Percentiles rank a stretch among this genome's conserved stretches.
phyloP scores from a whole-genome alignment of 1,140 invertebrate species.

The Atta colombica region DNA sequence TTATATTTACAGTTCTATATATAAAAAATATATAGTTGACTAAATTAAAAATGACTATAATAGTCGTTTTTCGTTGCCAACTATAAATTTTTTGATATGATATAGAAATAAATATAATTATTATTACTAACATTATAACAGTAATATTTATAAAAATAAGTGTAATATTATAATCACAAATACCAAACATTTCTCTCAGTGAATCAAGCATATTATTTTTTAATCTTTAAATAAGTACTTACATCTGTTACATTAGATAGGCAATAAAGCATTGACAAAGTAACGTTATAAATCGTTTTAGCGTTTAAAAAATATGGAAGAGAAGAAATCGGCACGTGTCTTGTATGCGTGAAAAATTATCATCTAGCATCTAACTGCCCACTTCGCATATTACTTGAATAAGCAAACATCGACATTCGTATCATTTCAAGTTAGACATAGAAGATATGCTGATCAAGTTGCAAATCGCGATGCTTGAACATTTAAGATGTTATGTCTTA shows the following conservation, averaged over 20 bases:
- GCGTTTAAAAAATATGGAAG: neutral
- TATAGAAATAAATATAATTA: too few relatives aligned
- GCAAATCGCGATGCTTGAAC: neutral
- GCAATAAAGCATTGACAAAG: neutral
- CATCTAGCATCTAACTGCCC: constrained; percentile 2
- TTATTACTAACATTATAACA: too few relatives aligned
- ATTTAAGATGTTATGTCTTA: neutral
- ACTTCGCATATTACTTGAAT: constrained; percentile 26
- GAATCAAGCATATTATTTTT: neutral
- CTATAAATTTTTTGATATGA: too few relatives aligned
- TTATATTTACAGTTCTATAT: too few relatives aligned
- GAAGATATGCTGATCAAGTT: neutral
- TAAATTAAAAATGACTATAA: too few relatives aligned
- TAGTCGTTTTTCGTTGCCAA: too few relatives aligned
- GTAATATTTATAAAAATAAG: too few relatives aligned
- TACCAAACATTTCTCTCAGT: too few relatives aligned
- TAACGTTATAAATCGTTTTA: neutral
- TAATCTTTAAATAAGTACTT: neutral
- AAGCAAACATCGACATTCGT: neutral
- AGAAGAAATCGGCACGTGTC: constrained; percentile 26
- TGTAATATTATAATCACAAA: too few relatives aligned
- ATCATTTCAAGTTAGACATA: neutral
- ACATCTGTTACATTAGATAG: neutral
- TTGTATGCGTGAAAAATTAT: constrained; percentile 46
- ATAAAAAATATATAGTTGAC: too few relatives aligned